Percentiles rank a stretch among this genome's conserved stretches.
Conservation (phyloP, 1,140 invertebrate species). For the Camponotus floridanus region DNA sequence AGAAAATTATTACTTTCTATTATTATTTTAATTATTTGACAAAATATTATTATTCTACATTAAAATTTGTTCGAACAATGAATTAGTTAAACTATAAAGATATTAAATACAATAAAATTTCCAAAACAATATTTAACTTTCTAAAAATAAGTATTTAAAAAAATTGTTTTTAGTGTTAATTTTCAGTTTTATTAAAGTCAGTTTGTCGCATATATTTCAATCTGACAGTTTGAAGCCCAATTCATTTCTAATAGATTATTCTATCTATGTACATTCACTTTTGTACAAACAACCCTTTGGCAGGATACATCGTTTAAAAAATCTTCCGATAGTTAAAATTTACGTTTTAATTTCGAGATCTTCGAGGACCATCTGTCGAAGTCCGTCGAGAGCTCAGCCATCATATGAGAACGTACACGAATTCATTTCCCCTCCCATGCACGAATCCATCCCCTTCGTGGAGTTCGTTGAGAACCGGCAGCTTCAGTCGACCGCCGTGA, state of each 20-base stretch:
- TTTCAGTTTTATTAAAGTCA: background rate
- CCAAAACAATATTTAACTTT: background rate
- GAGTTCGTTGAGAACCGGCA: conserved; percentile 45
- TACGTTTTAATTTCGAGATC: conserved; percentile 53
- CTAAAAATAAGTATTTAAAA: background rate
- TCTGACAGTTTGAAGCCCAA: background rate
- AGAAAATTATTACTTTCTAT: background rate
- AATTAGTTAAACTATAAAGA: background rate
- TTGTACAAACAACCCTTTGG: conserved; percentile 14
- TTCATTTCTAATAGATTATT: conserved; percentile 42
- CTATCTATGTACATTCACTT: background rate
- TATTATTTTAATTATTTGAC: background rate
- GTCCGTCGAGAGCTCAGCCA: conserved; percentile 7
- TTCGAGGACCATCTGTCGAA: conserved; percentile 18
- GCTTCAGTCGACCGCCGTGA: conserved; percentile 71
- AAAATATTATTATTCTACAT: background rate
- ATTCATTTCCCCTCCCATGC: background rate
- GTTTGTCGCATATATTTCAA: conserved; percentile 1
- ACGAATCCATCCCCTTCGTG: conserved; percentile 23
- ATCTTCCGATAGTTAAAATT: conserved; percentile 29
- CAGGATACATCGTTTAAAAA: conserved; percentile 21
- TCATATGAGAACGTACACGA: background rate
- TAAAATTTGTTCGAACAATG: background rate
- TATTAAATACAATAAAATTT: background rate
- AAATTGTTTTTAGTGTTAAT: conserved; percentile 10